Conservation (phyloP, 2,888 invertebrate species). For the Eupithecia pulchellata region DNA sequence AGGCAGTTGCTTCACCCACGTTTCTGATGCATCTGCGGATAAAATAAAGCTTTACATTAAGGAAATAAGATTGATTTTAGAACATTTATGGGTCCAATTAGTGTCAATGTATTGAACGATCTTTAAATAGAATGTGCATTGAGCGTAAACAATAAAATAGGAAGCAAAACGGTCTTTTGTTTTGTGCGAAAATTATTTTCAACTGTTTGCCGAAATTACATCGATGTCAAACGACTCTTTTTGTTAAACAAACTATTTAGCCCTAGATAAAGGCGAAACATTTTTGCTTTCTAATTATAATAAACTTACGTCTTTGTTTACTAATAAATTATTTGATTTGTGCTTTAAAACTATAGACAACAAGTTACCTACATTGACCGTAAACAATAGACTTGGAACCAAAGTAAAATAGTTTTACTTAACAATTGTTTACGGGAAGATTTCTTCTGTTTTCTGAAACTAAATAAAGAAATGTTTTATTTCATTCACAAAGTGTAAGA, state of each 20-base stretch:
- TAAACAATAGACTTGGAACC: neutral
- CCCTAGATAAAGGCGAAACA: no score
- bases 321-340: no score
- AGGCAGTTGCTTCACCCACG: slow-evolving; percentile 45
- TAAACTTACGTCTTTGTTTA: no score
- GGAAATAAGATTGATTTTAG: slow-evolving; percentile 30
- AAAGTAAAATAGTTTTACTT: neutral
- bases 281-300: no score
- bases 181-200: neutral
- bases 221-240: neutral
- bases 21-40: slow-evolving; percentile 21
- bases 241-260: no score
- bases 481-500: no score
- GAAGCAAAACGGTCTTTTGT: neutral
- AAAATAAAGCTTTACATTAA: slow-evolving; percentile 25
- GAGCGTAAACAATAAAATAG: slow-evolving; percentile 12
- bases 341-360: neutral
- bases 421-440: neutral
- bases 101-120: slow-evolving; percentile 41
- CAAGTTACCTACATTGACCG: neutral
- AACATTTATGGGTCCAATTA: neutral
- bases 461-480: no score
- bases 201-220: neutral
- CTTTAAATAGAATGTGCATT: slow-evolving; percentile 18
- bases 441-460: neutral